These are phyloP conservation scores for Neotoxoptera formosana DNA, from an alignment of 1,140 invertebrate genomes.

Conservation along the genomic window DNA sequence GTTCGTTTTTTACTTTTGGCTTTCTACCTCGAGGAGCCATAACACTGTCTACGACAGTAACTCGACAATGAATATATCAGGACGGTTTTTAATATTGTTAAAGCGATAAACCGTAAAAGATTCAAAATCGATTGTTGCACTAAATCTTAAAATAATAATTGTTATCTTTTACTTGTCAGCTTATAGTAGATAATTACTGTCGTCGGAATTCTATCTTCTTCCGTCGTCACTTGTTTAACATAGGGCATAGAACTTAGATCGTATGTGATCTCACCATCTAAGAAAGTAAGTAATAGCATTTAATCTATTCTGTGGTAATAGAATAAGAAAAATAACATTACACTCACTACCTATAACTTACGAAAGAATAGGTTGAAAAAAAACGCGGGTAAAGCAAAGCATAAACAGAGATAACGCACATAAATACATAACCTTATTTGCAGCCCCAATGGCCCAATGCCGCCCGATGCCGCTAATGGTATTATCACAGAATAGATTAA, in stretches of 20 bases:
- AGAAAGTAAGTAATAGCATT: too few relatives aligned
- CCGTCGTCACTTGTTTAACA: too few relatives aligned
- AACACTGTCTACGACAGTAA: not conserved
- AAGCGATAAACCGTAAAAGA: not conserved
- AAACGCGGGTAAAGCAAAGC: not conserved
- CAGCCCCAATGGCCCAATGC: too few relatives aligned
- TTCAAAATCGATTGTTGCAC: not conserved
- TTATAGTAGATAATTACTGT: too few relatives aligned
- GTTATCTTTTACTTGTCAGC: too few relatives aligned
- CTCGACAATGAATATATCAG: not conserved
- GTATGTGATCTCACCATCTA: too few relatives aligned
- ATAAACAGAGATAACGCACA: not conserved
- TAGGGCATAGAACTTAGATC: too few relatives aligned
- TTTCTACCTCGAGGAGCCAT: constrained; percentile 52
- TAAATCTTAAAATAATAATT: not conserved
- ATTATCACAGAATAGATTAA: too few relatives aligned
- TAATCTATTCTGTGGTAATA: too few relatives aligned
- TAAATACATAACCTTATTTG: not conserved
- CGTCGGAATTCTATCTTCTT: too few relatives aligned
- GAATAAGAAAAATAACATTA: too few relatives aligned
- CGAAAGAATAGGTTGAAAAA: not conserved
- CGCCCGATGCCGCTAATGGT: too few relatives aligned
- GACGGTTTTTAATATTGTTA: not conserved
- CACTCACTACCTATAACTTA: not conserved
- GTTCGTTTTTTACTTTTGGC: not conserved